phyloP scores from a whole-genome alignment of 2,797 vertebrate genomes.

The Sarcoramphus papa region DNA sequence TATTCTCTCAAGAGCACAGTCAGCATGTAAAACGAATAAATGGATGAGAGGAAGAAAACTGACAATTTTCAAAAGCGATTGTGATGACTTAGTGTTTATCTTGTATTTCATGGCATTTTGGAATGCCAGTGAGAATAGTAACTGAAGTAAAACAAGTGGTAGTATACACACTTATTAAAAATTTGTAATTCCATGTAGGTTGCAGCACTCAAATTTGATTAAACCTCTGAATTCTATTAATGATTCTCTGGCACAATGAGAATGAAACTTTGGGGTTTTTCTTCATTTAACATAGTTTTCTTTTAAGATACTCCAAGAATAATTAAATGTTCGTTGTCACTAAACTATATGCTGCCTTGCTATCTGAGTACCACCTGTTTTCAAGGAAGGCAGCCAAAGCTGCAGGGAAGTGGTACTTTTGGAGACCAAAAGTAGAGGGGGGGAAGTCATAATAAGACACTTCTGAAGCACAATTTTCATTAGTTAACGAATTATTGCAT shows the following conservation, averaged over 20 bases:
- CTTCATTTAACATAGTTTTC: background rate
- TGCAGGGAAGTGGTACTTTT: background rate
- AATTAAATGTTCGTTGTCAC: background rate
- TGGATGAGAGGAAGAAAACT: background rate
- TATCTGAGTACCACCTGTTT: background rate
- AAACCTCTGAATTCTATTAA: background rate
- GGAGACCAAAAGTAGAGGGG: background rate
- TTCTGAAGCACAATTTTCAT: background rate
- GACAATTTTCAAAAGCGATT: background rate
- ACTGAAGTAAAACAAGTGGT: background rate
- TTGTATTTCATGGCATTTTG: background rate
- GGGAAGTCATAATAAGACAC: background rate
- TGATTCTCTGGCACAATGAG: background rate
- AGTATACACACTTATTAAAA: background rate
- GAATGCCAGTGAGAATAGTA: background rate
- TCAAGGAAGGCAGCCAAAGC: background rate
- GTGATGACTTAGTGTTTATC: background rate
- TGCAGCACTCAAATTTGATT: background rate
- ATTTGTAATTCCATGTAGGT: background rate
- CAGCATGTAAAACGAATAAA: constrained; percentile 2
- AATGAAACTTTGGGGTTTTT: background rate
- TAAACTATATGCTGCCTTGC: background rate
- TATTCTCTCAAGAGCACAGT: background rate
- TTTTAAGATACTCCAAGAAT: background rate
- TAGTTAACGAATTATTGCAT: background rate